A percentile compares a stretch with the other conserved stretches of the same genome.
These are phyloP conservation scores for Trachelus iudaicus DNA, from an alignment of 2,888 invertebrate species.

Conservation along the genomic window DNA sequence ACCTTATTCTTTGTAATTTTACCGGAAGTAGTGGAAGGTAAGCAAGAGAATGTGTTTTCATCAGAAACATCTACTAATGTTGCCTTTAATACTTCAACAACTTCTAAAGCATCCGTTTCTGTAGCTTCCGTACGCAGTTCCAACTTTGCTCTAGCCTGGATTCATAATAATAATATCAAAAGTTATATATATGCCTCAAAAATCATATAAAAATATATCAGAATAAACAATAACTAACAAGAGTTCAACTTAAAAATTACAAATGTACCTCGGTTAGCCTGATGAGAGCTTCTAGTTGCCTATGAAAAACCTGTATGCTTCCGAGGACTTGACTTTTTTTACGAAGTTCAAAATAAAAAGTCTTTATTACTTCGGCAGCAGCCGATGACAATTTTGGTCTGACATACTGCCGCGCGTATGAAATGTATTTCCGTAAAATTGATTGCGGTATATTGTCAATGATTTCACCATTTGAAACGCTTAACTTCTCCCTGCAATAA, in stretches of 20 bases:
- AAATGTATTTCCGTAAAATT: constrained; percentile 89
- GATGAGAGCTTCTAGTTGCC: constrained; percentile 91
- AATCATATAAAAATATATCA: constrained; percentile 4
- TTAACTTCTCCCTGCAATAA: constrained; percentile 71
- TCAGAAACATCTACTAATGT: constrained; percentile 64
- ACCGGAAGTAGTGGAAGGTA: constrained; percentile 67
- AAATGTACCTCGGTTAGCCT: constrained; percentile 78
- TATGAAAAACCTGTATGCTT: constrained; percentile 83
- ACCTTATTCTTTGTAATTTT: constrained; percentile 68
- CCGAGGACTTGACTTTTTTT: constrained; percentile 72
- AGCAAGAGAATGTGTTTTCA: neutral
- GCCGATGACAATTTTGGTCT: constrained; percentile 80
- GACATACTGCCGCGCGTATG: constrained; percentile 89
- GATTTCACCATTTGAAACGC: constrained; percentile 70
- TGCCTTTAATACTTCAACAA: constrained; percentile 85
- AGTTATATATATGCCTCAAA: neutral
- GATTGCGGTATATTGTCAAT: constrained; percentile 80
- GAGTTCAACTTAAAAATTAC: neutral
- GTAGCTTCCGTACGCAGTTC: constrained; percentile 87
- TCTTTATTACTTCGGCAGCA: constrained; percentile 78
- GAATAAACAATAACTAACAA: neutral
- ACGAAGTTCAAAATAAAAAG: constrained; percentile 85
- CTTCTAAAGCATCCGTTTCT: constrained; percentile 83
- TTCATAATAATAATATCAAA: constrained; percentile 1
- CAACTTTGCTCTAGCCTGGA: constrained; percentile 86